phyloP scores from a whole-genome alignment of 2,888 invertebrate genomes.

The Ornithoptera alexandrae region DNA sequence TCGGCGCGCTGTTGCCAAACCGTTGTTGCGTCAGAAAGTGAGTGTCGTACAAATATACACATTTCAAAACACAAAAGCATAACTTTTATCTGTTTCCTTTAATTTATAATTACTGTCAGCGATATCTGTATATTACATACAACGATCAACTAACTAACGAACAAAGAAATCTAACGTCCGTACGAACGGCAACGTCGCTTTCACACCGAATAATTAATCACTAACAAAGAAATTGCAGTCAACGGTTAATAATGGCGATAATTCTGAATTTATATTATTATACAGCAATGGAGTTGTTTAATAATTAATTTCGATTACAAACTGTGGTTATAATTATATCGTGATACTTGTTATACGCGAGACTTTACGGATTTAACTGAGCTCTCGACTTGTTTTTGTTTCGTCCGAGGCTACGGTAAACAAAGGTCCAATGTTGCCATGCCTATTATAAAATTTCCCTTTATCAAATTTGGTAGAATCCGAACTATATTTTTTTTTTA shows the following conservation, averaged over 20 bases:
- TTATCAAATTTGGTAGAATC: neutral
- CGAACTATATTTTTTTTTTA: neutral
- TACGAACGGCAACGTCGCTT: constrained; percentile 73
- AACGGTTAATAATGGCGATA: neutral
- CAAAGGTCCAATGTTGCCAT: constrained; percentile 56
- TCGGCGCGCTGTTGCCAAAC: constrained; percentile 75
- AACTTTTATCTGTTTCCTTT: constrained; percentile 48
- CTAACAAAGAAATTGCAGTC: constrained; percentile 53
- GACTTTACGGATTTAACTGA: constrained; percentile 43
- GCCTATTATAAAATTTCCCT: neutral
- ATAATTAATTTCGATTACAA: constrained; percentile 1
- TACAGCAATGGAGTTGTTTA: neutral
- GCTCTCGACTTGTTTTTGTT: constrained; percentile 49
- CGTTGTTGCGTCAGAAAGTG: constrained; percentile 75
- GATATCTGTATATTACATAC: constrained; percentile 5
- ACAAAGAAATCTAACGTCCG: constrained; percentile 41
- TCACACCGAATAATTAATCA: constrained; percentile 38
- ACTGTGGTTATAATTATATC: constrained; percentile 2
- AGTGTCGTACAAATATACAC: constrained; percentile 66
- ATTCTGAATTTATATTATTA: neutral
- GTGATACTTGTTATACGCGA: constrained; percentile 18
- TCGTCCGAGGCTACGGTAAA: constrained; percentile 56
- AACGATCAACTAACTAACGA: constrained; percentile 27
- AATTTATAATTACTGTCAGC: constrained; percentile 24
- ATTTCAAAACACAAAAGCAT: constrained; percentile 69